Evolutionary conservation across 2,888 invertebrate genomes (phyloP).

Genomic region (Digitonthophagus gazella): DNA sequence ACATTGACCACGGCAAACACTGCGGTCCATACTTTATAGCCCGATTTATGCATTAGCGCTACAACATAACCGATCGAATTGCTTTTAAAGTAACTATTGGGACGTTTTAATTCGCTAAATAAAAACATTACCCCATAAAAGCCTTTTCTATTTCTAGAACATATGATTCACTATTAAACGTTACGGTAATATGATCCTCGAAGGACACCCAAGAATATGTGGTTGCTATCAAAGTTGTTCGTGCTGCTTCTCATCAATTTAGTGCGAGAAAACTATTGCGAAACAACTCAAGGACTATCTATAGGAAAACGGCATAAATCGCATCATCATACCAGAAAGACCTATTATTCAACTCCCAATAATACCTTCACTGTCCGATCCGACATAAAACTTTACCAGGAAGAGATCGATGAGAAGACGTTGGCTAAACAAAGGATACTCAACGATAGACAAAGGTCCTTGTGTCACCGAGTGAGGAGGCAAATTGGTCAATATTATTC

Average conservation of each 20-base stretch:
- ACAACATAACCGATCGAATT: neutral
- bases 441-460: slow-evolving; percentile 19
- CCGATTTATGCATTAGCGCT: too few species aligned
- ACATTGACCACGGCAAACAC: neutral
- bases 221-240: slow-evolving; percentile 3
- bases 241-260: slow-evolving; percentile 5
- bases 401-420: slow-evolving; percentile 7
- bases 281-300: neutral
- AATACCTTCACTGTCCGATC: slow-evolving; percentile 5
- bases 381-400: neutral
- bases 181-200: slow-evolving; percentile 12
- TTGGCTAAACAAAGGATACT: slow-evolving; percentile 26
- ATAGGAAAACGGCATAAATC: neutral
- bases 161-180: neutral
- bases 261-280: neutral
- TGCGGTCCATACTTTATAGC: too few species aligned
- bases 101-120: slow-evolving; percentile 8
- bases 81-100: slow-evolving; percentile 3
- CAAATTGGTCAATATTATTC: slow-evolving; percentile 19
- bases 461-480: slow-evolving; percentile 19
- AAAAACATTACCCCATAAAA: neutral
- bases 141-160: neutral
- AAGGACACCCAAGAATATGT: slow-evolving; percentile 13
- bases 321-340: slow-evolving; percentile 10
- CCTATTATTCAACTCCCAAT: slow-evolving; percentile 2